Evolutionary conservation across 1,140 invertebrate species (phyloP).

Genomic region (Macrotrachela quadricornifera): DNA sequence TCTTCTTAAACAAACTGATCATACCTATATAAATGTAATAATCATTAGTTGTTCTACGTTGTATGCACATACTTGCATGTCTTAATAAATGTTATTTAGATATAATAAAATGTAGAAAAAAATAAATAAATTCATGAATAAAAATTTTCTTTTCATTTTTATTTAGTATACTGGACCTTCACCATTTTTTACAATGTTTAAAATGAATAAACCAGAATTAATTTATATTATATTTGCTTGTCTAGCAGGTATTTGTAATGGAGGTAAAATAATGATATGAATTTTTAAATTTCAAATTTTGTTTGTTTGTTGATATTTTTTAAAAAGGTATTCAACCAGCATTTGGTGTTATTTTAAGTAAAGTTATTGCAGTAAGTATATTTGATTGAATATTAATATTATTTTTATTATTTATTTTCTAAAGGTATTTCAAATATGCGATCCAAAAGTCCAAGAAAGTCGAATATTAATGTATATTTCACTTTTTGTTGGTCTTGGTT

Average conservation of each 20-base stretch:
- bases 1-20: too few species aligned
- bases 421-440: constrained; percentile 25
- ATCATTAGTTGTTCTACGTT: too few species aligned
- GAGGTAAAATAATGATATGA: too few species aligned
- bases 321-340: constrained; percentile 41
- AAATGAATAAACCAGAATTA: constrained; percentile 54
- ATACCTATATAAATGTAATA: too few species aligned
- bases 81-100: too few species aligned
- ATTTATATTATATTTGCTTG: constrained; percentile 45
- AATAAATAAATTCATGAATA: too few species aligned
- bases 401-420: constrained; percentile 8
- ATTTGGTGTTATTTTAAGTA: constrained; percentile 58
- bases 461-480: constrained; percentile 44
- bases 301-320: too few species aligned
- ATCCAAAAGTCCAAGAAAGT: constrained; percentile 34
- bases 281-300: too few species aligned
- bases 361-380: neutral
- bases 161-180: too few species aligned
- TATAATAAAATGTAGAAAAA: too few species aligned
- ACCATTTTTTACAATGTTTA: constrained; percentile 11
- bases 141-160: too few species aligned
- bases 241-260: constrained; percentile 45
- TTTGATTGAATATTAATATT: neutral
- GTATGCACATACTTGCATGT: too few species aligned
- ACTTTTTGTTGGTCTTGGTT: constrained; percentile 42